Conservation (phyloP, 30 jellyfish, hydroid and myxozoan species). For the Hydra vulgaris region DNA sequence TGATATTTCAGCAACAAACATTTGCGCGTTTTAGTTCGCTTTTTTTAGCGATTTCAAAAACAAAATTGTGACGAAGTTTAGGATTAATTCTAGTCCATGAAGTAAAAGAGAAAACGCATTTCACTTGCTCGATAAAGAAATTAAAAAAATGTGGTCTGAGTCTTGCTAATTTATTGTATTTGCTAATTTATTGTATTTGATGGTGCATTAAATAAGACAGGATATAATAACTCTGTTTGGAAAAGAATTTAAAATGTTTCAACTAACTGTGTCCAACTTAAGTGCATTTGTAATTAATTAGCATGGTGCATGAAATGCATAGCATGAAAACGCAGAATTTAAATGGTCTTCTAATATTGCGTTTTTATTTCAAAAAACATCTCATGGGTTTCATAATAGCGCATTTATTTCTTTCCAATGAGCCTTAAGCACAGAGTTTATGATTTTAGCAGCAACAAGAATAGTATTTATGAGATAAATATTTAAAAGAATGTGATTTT, state of each 20-base stretch:
- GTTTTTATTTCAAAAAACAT: slow-evolving; percentile 13
- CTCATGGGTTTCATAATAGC: slow-evolving; percentile 44
- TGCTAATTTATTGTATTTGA: too few species aligned
- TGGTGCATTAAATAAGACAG: slow-evolving; percentile 51
- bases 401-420: slow-evolving; percentile 3
- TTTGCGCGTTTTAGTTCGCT: slow-evolving; percentile 24
- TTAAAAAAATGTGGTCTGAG: not conserved
- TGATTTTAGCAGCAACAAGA: slow-evolving; percentile 15
- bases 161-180: not conserved
- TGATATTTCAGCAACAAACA: slow-evolving; percentile 22
- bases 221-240: slow-evolving; percentile 53
- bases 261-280: slow-evolving; percentile 29
- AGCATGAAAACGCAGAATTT: slow-evolving; percentile 23
- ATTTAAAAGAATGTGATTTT: slow-evolving; percentile 15
- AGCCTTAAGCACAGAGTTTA: slow-evolving; percentile 38
- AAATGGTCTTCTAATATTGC: slow-evolving; percentile 48
- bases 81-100: slow-evolving; percentile 27
- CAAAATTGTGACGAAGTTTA: slow-evolving; percentile 28
- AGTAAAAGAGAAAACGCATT: not conserved
- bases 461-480: slow-evolving; percentile 36
- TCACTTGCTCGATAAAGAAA: not conserved
- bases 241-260: too few species aligned
- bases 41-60: slow-evolving; percentile 31
- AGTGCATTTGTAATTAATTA: slow-evolving; percentile 53
- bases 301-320: slow-evolving; percentile 45